These are phyloP conservation scores for Phalacrocorax pelagicus DNA, from an alignment of 2,113 vertebrate genomes.

Conservation along the genomic window DNA sequence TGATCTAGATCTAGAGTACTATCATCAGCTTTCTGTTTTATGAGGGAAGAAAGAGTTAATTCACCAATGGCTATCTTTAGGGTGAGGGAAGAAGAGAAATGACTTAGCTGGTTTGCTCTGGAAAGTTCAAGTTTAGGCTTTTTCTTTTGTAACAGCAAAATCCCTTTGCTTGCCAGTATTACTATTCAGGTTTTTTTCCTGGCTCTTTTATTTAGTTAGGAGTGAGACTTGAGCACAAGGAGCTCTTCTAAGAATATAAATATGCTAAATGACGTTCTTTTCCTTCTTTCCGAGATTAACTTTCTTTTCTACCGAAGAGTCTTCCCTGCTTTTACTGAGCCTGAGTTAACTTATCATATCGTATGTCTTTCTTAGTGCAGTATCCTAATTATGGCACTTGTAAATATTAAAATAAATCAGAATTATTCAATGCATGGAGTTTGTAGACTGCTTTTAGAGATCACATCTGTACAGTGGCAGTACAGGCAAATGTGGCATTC, in stretches of 20 bases:
- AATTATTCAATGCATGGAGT: not conserved
- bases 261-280: not conserved
- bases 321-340: not conserved
- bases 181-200: not conserved
- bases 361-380: not conserved
- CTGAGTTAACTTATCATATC: not conserved
- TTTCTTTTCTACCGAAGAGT: not conserved
- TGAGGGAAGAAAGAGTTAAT: not conserved
- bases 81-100: not conserved
- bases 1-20: not conserved
- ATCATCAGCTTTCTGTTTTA: not conserved
- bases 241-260: not conserved
- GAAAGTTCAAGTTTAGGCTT: not conserved
- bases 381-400: not conserved
- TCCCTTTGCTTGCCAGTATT: not conserved
- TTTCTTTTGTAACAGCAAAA: not conserved
- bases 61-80: not conserved
- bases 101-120: not conserved
- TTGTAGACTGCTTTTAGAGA: not conserved
- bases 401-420: not conserved
- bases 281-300: not conserved
- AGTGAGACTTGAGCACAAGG: not conserved
- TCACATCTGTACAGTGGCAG: not conserved
- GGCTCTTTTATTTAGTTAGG: not conserved
- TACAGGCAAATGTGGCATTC: not conserved